A percentile compares a stretch with the other conserved stretches of the same genome.
Evolutionary conservation across 2,888 invertebrate genomes (phyloP).

Genomic region (Dicyrtoma fusca): DNA sequence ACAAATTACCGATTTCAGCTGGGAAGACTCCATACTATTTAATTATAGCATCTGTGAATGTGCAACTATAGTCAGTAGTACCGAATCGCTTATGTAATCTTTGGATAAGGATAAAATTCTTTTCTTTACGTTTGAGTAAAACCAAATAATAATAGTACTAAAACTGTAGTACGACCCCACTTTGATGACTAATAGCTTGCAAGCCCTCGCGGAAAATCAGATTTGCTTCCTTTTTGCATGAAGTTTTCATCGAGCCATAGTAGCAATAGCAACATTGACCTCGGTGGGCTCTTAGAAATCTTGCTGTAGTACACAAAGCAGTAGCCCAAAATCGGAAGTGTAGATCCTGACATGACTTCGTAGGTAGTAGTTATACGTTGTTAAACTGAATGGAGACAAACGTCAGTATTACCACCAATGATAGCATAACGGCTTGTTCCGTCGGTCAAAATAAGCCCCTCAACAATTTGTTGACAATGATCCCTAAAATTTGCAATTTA

Average conservation of each 20-base stretch:
- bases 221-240: background rate
- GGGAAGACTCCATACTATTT: no score
- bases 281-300: background rate
- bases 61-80: no score
- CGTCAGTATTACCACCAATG: background rate
- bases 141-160: no score
- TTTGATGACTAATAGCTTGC: background rate
- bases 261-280: background rate
- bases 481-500: background rate
- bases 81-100: no score
- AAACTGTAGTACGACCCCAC: background rate
- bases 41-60: no score
- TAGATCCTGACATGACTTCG: background rate
- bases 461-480: background rate
- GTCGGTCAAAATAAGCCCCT: background rate
- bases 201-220: background rate
- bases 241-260: background rate
- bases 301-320: background rate
- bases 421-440: background rate
- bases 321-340: background rate
- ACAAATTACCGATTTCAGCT: no score
- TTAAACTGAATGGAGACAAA: background rate
- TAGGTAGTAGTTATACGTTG: background rate
- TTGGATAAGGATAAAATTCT: no score
- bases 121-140: no score